phyloP scores from a whole-genome alignment of 2,888 invertebrate species.

The Tipula lateralis region DNA sequence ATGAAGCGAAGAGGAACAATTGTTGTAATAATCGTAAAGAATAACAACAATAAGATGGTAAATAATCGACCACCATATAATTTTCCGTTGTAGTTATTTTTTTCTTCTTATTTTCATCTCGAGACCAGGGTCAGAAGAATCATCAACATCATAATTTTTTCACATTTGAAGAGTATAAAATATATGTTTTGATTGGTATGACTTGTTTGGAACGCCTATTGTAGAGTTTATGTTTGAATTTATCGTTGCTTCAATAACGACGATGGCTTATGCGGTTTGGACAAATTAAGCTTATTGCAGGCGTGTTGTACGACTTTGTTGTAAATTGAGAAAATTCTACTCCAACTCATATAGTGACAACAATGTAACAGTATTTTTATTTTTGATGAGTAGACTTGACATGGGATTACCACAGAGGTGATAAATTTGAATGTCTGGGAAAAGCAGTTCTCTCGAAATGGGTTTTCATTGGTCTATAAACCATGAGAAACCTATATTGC shows the following conservation, averaged over 20 bases:
- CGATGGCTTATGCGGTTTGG: background rate
- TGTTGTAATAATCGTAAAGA: background rate
- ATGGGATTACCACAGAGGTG: too few relatives aligned
- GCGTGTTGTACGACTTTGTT: too few relatives aligned
- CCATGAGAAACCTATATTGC: too few relatives aligned
- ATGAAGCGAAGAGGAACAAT: background rate
- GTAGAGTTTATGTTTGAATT: background rate
- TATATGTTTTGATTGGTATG: background rate
- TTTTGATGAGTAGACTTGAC: too few relatives aligned
- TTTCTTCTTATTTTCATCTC: background rate
- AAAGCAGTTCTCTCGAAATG: too few relatives aligned
- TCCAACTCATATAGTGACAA: too few relatives aligned
- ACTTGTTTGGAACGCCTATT: background rate
- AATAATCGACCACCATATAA: background rate
- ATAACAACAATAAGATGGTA: background rate
- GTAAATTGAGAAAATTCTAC: too few relatives aligned
- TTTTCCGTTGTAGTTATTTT: background rate
- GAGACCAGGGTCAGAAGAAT: conserved; percentile 9
- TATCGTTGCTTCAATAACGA: background rate
- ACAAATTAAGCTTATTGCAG: too few relatives aligned
- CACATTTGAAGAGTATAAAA: background rate
- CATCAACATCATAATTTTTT: conserved; percentile 16
- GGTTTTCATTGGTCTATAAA: too few relatives aligned
- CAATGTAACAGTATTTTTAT: too few relatives aligned
- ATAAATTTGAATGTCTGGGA: too few relatives aligned